Conservation (phyloP, 2,888 invertebrate genomes). For the Lepeophtheirus nordmannii region DNA sequence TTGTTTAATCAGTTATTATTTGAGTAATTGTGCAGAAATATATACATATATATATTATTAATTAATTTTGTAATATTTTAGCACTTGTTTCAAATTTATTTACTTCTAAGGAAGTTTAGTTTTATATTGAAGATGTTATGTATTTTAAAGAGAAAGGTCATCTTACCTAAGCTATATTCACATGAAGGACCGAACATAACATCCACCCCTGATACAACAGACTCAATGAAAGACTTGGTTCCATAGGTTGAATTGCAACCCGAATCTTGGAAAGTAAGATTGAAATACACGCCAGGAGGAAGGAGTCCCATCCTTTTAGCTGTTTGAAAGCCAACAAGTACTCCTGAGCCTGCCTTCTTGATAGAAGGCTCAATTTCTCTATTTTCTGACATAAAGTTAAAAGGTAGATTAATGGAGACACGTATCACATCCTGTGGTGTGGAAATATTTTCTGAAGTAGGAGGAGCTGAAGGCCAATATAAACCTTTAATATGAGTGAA, state of each 20-base stretch:
- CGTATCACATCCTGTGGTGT: neutral
- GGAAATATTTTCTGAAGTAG: neutral
- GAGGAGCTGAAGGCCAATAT: neutral
- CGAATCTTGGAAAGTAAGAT: constrained; percentile 22
- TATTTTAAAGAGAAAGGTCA: too few species aligned
- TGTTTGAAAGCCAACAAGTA: constrained; percentile 17
- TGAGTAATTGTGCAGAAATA: too few species aligned
- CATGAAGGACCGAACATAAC: constrained; percentile 65
- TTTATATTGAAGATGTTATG: too few species aligned
- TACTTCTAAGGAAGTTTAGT: too few species aligned
- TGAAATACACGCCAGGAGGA: constrained; percentile 3
- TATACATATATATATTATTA: too few species aligned
- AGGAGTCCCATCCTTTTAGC: constrained; percentile 11
- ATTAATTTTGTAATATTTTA: too few species aligned
- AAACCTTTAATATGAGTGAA: too few species aligned
- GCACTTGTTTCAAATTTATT: too few species aligned
- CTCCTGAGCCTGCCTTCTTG: constrained; percentile 8
- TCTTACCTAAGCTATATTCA: constrained; percentile 50
- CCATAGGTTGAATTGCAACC: constrained; percentile 21
- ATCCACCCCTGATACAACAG: constrained; percentile 48
- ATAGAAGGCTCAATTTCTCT: neutral
- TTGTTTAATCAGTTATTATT: too few species aligned
- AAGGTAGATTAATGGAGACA: constrained; percentile 13
- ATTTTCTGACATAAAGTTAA: neutral
- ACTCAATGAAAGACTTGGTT: constrained; percentile 7